A percentile compares a stretch with the other conserved stretches of the same genome.
Evolutionary conservation across 92 coral and sea anemone genomes (phyloP).

Genomic region (Desmophyllum pertusum): DNA sequence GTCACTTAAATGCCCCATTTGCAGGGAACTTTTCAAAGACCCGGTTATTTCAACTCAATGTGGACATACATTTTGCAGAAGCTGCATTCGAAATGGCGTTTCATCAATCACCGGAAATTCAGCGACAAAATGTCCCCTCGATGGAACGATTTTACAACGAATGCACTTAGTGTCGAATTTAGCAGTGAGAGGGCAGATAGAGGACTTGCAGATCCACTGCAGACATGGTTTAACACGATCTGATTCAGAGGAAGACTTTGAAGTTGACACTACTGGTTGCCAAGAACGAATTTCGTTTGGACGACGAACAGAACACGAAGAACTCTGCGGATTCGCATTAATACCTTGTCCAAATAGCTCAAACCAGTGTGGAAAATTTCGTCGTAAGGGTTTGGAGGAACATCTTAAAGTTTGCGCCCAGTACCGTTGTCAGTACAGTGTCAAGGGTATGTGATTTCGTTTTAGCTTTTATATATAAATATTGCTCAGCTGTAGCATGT

Average conservation of each 20-base stretch:
- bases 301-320: constrained; percentile 83
- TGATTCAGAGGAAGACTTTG: constrained; percentile 94
- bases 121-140: constrained; percentile 82
- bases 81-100: constrained; percentile 72
- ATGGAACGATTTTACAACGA: constrained; percentile 74
- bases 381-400: constrained; percentile 79
- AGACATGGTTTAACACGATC: constrained; percentile 92
- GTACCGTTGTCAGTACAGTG: constrained; percentile 83
- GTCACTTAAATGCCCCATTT: constrained; percentile 86
- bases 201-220: constrained; percentile 88
- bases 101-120: constrained; percentile 67
- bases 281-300: constrained; percentile 84
- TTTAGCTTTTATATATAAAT: not conserved
- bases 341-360: constrained; percentile 98
- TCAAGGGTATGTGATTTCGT: constrained; percentile 70
- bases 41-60: constrained; percentile 97
- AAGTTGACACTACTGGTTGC: constrained; percentile 86
- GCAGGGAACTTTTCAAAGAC: constrained; percentile 81
- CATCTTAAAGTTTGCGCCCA: constrained; percentile 84
- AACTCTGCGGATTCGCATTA: constrained; percentile 76
- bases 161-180: constrained; percentile 84
- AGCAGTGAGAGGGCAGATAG: constrained; percentile 93
- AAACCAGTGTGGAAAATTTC: constrained; percentile 96
- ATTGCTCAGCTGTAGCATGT: not conserved
- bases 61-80: constrained; percentile 97